These are phyloP conservation scores for Anoplius nigerrimus DNA, from an alignment of 2,888 invertebrate species.

Conservation along the genomic window DNA sequence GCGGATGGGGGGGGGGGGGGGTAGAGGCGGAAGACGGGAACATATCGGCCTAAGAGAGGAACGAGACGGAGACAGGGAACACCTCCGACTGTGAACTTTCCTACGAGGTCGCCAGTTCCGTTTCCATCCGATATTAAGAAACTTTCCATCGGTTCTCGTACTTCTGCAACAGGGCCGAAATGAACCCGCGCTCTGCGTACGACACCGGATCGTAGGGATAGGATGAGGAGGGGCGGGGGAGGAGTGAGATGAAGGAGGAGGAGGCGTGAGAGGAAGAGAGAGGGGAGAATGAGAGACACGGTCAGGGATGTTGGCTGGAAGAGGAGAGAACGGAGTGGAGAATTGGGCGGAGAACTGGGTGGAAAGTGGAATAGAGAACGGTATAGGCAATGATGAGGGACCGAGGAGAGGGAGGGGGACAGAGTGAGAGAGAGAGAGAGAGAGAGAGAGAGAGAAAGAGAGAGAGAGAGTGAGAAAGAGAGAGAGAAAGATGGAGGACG, in stretches of 20 bases:
- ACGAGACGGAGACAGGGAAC: neutral
- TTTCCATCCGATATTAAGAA: constrained; percentile 69
- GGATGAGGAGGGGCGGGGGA: neutral
- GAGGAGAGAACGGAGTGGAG: neutral
- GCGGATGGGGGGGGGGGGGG: constrained; percentile 14
- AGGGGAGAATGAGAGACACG: constrained; percentile 19
- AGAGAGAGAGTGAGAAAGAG: constrained; percentile 11
- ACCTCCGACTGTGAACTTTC: constrained; percentile 40
- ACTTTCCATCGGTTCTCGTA: constrained; percentile 66
- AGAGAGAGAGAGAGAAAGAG: neutral
- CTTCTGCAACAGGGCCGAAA: constrained; percentile 44
- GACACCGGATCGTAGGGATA: neutral
- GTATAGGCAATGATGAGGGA: constrained; percentile 10
- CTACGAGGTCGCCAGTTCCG: constrained; percentile 41
- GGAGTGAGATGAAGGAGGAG: neutral
- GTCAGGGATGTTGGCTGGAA: neutral
- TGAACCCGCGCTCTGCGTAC: constrained; percentile 39
- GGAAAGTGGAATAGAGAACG: too few relatives aligned
- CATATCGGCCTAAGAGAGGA: constrained; percentile 14
- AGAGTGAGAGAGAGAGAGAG: neutral
- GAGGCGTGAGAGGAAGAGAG: constrained; percentile 33
- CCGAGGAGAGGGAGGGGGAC: constrained; percentile 3
- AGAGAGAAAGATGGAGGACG: constrained; percentile 13
- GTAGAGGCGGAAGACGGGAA: constrained; percentile 9
- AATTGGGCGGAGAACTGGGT: too few relatives aligned